These are phyloP conservation scores for Ceratosolen solmsi DNA, from an alignment of 1,140 invertebrate species.

Conservation along the genomic window DNA sequence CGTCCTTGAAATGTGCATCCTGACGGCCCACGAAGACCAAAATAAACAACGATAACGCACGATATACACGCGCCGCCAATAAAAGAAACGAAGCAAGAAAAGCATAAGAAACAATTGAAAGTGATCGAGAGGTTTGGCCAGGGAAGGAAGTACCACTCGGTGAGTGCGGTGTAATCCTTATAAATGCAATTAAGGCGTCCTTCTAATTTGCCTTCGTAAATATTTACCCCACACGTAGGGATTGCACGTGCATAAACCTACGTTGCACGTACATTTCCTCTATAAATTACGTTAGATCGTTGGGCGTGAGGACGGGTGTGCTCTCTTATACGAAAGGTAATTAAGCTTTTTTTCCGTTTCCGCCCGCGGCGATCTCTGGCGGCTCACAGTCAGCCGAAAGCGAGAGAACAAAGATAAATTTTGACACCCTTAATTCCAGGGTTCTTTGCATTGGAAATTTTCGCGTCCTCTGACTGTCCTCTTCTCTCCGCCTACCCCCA, in stretches of 20 bases:
- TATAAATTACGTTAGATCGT: conserved; percentile 25
- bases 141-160: neutral
- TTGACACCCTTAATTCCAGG: too few relatives aligned
- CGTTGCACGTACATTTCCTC: neutral
- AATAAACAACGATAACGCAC: too few relatives aligned
- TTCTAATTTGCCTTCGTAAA: conserved; percentile 7
- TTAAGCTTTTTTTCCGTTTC: conserved; percentile 24
- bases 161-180: neutral
- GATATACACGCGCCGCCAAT: too few relatives aligned
- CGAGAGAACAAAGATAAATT: too few relatives aligned
- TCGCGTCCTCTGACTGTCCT: too few relatives aligned
- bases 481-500: too few relatives aligned
- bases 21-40: too few relatives aligned
- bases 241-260: neutral
- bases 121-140: neutral
- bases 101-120: neutral
- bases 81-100: too few relatives aligned
- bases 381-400: too few relatives aligned
- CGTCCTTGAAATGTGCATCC: too few relatives aligned
- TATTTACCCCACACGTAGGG: conserved; percentile 11
- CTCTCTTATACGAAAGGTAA: conserved; percentile 40
- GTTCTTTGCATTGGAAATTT: too few relatives aligned
- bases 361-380: too few relatives aligned
- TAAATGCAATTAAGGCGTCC: conserved; percentile 2
- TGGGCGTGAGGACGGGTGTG: neutral